Base-by-base conservation (phyloP, 2,113 vertebrate genomes). In the Nibea coibor region DNA sequence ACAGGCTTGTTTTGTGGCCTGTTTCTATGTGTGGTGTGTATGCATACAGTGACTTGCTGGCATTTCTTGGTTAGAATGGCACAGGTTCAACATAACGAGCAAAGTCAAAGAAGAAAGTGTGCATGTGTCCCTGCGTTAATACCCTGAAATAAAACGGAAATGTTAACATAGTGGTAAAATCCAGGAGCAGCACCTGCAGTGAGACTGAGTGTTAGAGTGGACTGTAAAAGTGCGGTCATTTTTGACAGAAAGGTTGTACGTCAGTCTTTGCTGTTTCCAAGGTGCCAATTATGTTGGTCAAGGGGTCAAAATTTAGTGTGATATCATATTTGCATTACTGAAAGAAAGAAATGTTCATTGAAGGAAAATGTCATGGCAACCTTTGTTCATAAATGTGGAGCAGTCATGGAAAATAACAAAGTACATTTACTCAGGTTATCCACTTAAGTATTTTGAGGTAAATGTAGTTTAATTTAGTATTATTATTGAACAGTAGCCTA, bases 41-140 rank as follows among this genome's bases (percentile, higher is more conserved):
- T 57, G 19, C 19, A 64, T 5, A 67, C 43, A 72, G 10, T 48
- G 48, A 81, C 62, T 50, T 11, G 59, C 54, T 73, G 51, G 19
- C 42, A 61, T 79, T 75, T 61, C 67, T 15, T 67, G 62, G 10
- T 15, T 17, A 68, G 42, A 65, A 50, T 51, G 20, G 48, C 24
- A 59, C 42, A 64, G 56, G 65, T 63, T 80, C 35, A 74, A 72
- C 26, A 86, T 26, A 73, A 45, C 50, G 31, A 20, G 7, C 58
- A 12, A 45, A 39, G 28, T 42, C 10, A 58, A 26, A 67, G 19
- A 24, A 71, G 14, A 10, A 19, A 48, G 42, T 71, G 12, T 75
- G 16, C 28, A 45, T 19, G 22, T 3, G 10, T 70, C 17, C 3
- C 26, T 75, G 17, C 66, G 61, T 63, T 72, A 45, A 51, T 39